These are phyloP conservation scores for Pseudopleuronectes americanus DNA, from an alignment of 2,797 vertebrate species.

Conservation along the genomic window DNA sequence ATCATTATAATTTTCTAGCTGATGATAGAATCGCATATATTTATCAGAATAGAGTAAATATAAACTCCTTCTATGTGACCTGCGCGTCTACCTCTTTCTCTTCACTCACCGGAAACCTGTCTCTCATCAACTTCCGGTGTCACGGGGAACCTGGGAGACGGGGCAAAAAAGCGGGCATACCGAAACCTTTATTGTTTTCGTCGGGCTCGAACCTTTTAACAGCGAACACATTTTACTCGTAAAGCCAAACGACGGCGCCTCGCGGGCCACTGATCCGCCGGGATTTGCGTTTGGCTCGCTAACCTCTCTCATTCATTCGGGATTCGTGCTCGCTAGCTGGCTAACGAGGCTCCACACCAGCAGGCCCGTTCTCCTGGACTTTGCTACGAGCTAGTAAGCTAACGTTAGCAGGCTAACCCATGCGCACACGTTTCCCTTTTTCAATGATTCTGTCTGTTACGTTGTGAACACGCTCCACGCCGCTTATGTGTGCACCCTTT, in stretches of 20 bases:
- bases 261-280: background rate
- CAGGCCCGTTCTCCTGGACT: slow-evolving; percentile 77
- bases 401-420: slow-evolving; percentile 69
- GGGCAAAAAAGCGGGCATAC: slow-evolving; percentile 79
- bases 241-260: background rate
- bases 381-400: slow-evolving; percentile 73
- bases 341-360: slow-evolving; percentile 38
- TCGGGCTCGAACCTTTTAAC: slow-evolving; percentile 15
- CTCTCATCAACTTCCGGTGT: slow-evolving; percentile 79
- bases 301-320: slow-evolving; percentile 69
- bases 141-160: slow-evolving; percentile 73
- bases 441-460: slow-evolving; percentile 45
- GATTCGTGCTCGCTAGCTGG: slow-evolving; percentile 44
- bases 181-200: slow-evolving; percentile 62
- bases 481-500: background rate
- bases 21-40: too few species aligned
- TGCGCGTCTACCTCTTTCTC: too few species aligned
- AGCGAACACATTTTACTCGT: slow-evolving; percentile 20
- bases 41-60: too few species aligned
- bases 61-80: too few species aligned
- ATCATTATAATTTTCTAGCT: too few species aligned
- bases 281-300: slow-evolving; percentile 20
- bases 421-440: slow-evolving; percentile 74
- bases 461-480: slow-evolving; percentile 25
- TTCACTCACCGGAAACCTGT: slow-evolving; percentile 57